Conservation (phyloP, 2,888 invertebrate genomes). For the Coelogynopora nodosa region DNA sequence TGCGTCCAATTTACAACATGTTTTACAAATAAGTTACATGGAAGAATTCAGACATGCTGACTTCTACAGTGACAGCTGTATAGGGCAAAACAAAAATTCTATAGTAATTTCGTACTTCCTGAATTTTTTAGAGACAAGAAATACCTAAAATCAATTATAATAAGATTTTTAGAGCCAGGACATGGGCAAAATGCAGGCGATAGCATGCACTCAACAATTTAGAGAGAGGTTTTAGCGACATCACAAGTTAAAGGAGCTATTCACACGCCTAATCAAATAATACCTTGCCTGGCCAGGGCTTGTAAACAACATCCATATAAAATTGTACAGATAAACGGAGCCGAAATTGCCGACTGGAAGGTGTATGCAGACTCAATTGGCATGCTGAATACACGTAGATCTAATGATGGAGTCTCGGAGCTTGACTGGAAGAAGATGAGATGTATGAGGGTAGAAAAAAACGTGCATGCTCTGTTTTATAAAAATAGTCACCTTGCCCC, state of each 20-base stretch:
- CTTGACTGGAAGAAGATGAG: conserved; percentile 34
- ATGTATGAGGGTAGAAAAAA: conserved; percentile 15
- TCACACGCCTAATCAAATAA: not conserved
- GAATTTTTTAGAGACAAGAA: not conserved
- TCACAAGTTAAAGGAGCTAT: conserved; percentile 7
- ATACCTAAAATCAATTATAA: not conserved
- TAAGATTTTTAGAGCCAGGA: conserved; percentile 21
- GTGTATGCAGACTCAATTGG: conserved; percentile 29
- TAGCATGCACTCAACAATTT: conserved; percentile 1
- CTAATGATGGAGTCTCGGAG: conserved; percentile 4
- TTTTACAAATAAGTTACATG: not conserved
- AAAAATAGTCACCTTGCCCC: conserved; percentile 36
- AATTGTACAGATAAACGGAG: not conserved
- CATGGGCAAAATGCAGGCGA: conserved; percentile 35
- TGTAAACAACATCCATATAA: not conserved
- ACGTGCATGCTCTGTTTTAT: conserved; percentile 32
- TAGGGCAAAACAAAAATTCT: conserved; percentile 40
- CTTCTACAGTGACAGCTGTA: conserved; percentile 37
- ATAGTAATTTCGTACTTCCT: conserved; percentile 5
- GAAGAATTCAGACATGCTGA: not conserved
- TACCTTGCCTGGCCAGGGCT: not conserved
- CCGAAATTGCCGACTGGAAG: not conserved
- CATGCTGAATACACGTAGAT: conserved; percentile 14
- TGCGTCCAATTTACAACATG: not conserved
- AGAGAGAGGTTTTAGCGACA: conserved; percentile 1